phyloP scores from a whole-genome alignment of 2,113 vertebrate species.

The Ornithorhynchus anatinus region DNA sequence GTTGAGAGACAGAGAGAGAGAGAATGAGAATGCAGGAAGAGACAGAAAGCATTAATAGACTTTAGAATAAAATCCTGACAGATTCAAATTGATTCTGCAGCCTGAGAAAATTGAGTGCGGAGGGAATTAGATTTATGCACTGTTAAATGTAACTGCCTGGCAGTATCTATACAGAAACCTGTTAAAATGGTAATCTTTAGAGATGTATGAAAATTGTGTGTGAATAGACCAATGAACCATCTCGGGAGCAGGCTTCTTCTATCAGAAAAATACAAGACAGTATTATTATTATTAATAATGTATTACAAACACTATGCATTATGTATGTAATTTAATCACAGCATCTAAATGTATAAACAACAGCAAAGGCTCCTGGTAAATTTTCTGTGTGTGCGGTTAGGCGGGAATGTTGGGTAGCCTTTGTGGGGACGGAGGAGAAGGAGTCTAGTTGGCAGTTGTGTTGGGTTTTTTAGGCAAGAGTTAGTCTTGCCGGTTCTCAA shows the following conservation, averaged over 20 bases:
- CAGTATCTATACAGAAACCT: constrained; percentile 58
- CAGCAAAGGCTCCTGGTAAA: not conserved
- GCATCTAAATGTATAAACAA: constrained; percentile 41
- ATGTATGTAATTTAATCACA: constrained; percentile 62
- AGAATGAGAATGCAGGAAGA: constrained; percentile 8
- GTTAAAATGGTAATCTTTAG: constrained; percentile 70
- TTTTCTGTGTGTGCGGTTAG: not conserved
- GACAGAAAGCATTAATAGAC: constrained; percentile 60
- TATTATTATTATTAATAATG: constrained; percentile 46
- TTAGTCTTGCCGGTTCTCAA: no score
- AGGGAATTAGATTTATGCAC: constrained; percentile 69
- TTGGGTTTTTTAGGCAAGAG: no score
- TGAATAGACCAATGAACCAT: constrained; percentile 59
- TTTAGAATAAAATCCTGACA: constrained; percentile 70
- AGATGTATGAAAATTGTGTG: constrained; percentile 65
- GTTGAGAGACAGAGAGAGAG: not conserved
- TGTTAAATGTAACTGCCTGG: constrained; percentile 67
- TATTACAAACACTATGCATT: constrained; percentile 48
- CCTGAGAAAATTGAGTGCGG: constrained; percentile 67
- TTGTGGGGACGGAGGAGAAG: no score
- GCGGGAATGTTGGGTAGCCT: not conserved
- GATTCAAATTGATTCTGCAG: constrained; percentile 73
- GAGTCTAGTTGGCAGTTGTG: no score
- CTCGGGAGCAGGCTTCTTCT: constrained; percentile 41
- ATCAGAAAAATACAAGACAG: constrained; percentile 26